These are phyloP conservation scores for Oncorhynchus masou DNA, from an alignment of 2,113 vertebrate species.

Conservation along the genomic window DNA sequence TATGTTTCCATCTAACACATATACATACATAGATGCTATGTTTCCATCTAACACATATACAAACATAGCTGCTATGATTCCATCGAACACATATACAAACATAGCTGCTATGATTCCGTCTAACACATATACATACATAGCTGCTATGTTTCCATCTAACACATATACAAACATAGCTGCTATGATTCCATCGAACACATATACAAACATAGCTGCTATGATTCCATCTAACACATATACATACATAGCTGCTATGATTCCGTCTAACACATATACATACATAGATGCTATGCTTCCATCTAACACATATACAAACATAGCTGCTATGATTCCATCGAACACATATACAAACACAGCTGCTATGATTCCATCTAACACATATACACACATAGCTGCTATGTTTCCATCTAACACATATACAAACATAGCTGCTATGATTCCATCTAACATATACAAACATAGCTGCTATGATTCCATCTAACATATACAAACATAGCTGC, in stretches of 20 bases:
- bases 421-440: not conserved
- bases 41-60: conserved; percentile 2
- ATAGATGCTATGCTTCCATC: too few species aligned
- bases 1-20: too few species aligned
- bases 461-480: not conserved
- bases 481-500: not conserved
- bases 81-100: rapidly evolving
- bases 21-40: not conserved
- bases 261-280: too few species aligned
- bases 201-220: too few species aligned
- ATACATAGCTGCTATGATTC: too few species aligned
- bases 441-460: not conserved
- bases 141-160: conserved; percentile 3
- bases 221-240: not conserved
- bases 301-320: too few species aligned
- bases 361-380: too few species aligned
- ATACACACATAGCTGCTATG: too few species aligned
- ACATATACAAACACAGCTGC: too few species aligned
- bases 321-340: too few species aligned
- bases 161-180: not conserved
- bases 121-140: not conserved
- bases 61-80: not conserved
- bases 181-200: not conserved
- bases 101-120: not conserved
- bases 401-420: too few species aligned